Conservation (phyloP, 2,113 vertebrate species). For the Semicossyphus pulcher region DNA sequence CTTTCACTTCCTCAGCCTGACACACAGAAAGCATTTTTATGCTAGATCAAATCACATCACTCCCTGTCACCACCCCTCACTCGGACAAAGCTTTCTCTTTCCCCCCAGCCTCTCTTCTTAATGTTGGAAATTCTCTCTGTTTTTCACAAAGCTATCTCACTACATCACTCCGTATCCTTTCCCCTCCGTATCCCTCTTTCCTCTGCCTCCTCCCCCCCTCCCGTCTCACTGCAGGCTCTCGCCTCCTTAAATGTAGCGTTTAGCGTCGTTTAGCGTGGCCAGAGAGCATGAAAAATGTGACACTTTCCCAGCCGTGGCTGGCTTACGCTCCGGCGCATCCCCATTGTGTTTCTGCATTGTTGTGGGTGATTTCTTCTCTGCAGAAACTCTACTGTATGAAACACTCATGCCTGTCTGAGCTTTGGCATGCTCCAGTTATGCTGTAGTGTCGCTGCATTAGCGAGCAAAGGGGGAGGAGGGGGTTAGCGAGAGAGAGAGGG, state of each 20-base stretch:
- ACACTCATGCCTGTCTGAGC: slow-evolving; percentile 86
- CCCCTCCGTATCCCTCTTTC: neutral
- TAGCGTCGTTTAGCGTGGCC: slow-evolving; percentile 85
- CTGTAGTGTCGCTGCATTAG: slow-evolving; percentile 82
- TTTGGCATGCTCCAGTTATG: slow-evolving; percentile 88
- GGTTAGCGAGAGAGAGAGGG: slow-evolving; percentile 6
- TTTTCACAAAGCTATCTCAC: slow-evolving; percentile 38
- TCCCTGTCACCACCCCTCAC: slow-evolving; percentile 62
- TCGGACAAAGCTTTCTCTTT: slow-evolving; percentile 39
- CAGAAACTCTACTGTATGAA: slow-evolving; percentile 83
- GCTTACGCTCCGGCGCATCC: slow-evolving; percentile 80
- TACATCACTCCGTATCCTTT: slow-evolving; percentile 27
- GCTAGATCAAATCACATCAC: slow-evolving; percentile 77
- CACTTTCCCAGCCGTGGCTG: slow-evolving; percentile 81
- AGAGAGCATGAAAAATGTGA: slow-evolving; percentile 86
- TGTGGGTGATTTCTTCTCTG: slow-evolving; percentile 81
- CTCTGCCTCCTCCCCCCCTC: slow-evolving; percentile 7
- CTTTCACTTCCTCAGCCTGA: slow-evolving; percentile 70
- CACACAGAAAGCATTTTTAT: slow-evolving; percentile 79
- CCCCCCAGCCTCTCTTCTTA: slow-evolving; percentile 27
- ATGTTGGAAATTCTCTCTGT: slow-evolving; percentile 34
- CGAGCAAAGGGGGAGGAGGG: slow-evolving; percentile 33
- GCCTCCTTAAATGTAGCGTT: slow-evolving; percentile 82
- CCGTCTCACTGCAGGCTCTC: slow-evolving; percentile 62
- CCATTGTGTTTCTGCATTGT: slow-evolving; percentile 85